Evolutionary conservation across 1,140 invertebrate genomes (phyloP), one percentile per base, ranked within the genome.

Genomic region (Pectinophora gossypiella): DNA sequence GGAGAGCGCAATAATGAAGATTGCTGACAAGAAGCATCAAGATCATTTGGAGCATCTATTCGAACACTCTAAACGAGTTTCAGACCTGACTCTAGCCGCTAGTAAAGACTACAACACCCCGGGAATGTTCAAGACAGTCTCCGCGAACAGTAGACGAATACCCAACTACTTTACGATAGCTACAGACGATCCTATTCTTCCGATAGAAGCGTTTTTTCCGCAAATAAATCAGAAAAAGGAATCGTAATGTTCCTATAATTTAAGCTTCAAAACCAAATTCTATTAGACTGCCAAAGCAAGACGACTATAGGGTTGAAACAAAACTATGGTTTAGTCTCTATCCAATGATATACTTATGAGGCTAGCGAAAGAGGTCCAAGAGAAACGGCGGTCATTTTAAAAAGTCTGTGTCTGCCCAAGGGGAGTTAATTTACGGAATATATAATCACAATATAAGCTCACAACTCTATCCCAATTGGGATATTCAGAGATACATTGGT

Each of bases 161-260:
- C 90, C 90, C 2, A 90, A 87, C 65, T 90, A 91, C 55, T 91
- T 91, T 58, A 91, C 90, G 0, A 88, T 91, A 75, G 89, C 90
- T 0, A 91, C 90, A 6, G 90, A 91, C 54, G 90, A 91, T 62
- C 90, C 90, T 0, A 91, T 91, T 19, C 76, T 91, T 35, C 90
- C 90, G 0, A 91, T 91, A 51, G 90, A 91, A 68, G 90, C 90
- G 3, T 91, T 91, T 66, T 91, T 91, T 61, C 89, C 90, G 16
- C 89, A 91, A 67, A 70, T 91, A 40, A 91, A 90, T 59, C 86
- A 88, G 74, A 89, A 88, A 71, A 89, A 87, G 76, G 87, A 89
- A 71, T 64, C 84, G 42, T 87, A 83, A 77, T 43, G 58, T 75
- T 73, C 62, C 61, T 69, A 46, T 52, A 23, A 66, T 66, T 36